These are phyloP conservation scores for Neodontobutis hainanensis DNA, from an alignment of 2,113 vertebrate genomes.

Conservation along the genomic window DNA sequence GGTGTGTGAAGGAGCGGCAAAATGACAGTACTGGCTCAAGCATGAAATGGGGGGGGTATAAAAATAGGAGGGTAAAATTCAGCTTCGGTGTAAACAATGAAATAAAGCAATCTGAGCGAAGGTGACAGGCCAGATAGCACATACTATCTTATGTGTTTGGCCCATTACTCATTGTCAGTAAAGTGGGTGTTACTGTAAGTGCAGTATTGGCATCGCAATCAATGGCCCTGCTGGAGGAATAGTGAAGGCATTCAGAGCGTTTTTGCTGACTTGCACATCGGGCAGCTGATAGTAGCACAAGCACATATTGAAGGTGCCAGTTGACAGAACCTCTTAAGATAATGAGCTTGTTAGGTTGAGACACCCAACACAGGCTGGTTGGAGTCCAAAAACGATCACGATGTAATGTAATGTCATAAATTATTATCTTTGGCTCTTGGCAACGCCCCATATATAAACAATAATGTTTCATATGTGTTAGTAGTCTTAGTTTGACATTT, in stretches of 20 bases:
- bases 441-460: conserved; percentile 8
- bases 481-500: not conserved
- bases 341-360: conserved; percentile 69
- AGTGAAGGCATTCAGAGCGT: conserved; percentile 50
- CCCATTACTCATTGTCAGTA: conserved; percentile 60
- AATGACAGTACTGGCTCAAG: conserved; percentile 53
- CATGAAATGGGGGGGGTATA: conserved; percentile 5
- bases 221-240: conserved; percentile 55
- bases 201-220: conserved; percentile 66
- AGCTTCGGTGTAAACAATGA: conserved; percentile 48
- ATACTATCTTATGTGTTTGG: conserved; percentile 54
- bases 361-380: conserved; percentile 33
- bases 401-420: conserved; percentile 39
- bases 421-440: conserved; percentile 26
- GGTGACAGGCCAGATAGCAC: conserved; percentile 55
- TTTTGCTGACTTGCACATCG: conserved; percentile 65
- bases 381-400: conserved; percentile 56
- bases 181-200: conserved; percentile 64
- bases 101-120: conserved; percentile 50
- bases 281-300: conserved; percentile 36
- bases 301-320: conserved; percentile 51
- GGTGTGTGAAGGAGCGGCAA: conserved; percentile 51
- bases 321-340: conserved; percentile 69
- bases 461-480: conserved; percentile 10
- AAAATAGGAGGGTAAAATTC: conserved; percentile 24